Evolutionary conservation across 1,140 invertebrate species (phyloP).

Genomic region (Dendroctonus valens): DNA sequence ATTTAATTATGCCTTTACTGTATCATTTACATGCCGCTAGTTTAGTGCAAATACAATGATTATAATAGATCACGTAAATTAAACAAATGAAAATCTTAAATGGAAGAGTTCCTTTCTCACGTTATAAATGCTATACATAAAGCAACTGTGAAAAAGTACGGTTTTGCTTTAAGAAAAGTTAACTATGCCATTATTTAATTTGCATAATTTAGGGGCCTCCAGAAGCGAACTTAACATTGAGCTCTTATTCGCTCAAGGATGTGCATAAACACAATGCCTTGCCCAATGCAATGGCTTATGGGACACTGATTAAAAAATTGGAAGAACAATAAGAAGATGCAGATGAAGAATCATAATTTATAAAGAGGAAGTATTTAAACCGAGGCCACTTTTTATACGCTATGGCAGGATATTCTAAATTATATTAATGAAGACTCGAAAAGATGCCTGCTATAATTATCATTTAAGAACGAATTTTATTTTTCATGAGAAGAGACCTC

Average conservation of each 20-base stretch:
- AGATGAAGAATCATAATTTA: neutral
- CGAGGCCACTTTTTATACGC: conserved; percentile 1
- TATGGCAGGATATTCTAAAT: neutral
- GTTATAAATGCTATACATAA: too few species aligned
- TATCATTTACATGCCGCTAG: neutral
- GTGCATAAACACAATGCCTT: too few species aligned
- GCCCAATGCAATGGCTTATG: too few species aligned
- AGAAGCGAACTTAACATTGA: too few species aligned
- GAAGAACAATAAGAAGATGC: too few species aligned
- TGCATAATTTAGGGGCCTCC: too few species aligned
- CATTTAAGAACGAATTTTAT: neutral
- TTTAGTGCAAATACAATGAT: conserved; percentile 3
- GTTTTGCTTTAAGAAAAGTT: neutral
- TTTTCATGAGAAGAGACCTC: neutral
- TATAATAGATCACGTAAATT: neutral
- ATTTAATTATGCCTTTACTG: neutral
- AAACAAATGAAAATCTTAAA: too few species aligned
- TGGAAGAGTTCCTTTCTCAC: too few species aligned
- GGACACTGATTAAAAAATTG: neutral
- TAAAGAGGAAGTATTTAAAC: conserved; percentile 1
- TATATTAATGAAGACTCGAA: conserved; percentile 5
- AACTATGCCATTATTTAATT: too few species aligned
- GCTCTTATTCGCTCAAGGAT: too few species aligned
- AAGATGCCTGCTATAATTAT: neutral
- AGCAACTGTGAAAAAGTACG: neutral